Conservation (phyloP, 2,113 vertebrate species). For the Poecile atricapillus region DNA sequence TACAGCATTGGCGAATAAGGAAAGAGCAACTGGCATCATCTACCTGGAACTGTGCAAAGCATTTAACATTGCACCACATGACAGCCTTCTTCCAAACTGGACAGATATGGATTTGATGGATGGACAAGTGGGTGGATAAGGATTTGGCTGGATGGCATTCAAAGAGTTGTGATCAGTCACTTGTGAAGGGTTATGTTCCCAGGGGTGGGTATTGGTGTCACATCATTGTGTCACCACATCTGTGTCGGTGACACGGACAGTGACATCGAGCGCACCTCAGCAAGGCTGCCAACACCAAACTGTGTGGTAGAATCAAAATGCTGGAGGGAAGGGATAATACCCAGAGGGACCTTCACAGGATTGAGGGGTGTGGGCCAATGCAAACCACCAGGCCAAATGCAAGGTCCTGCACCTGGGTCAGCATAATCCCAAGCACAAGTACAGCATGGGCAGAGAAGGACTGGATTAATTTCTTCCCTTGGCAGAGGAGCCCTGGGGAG, state of each 20-base stretch:
- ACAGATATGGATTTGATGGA: background rate
- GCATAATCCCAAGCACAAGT: background rate
- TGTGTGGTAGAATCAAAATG: fast-evolving
- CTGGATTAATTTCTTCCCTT: background rate
- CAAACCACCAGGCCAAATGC: background rate
- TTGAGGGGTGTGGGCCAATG: background rate
- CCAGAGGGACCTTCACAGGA: background rate
- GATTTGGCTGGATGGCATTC: background rate
- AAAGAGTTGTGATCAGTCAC: background rate
- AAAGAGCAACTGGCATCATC: background rate
- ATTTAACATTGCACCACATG: background rate
- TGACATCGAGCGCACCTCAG: background rate
- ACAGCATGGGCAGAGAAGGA: background rate
- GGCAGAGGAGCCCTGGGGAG: background rate
- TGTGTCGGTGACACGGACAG: fast-evolving
- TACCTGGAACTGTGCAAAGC: background rate
- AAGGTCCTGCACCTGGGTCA: background rate
- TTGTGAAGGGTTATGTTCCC: background rate
- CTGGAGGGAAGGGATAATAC: background rate
- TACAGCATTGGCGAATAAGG: fast-evolving
- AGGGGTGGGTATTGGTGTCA: background rate
- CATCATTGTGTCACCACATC: background rate
- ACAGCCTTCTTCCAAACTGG: background rate
- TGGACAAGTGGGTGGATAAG: background rate
- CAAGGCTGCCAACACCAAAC: background rate